Evolutionary conservation across 2,888 invertebrate species (phyloP), one percentile per base, ranked within the genome.

Genomic region (Drosophila prostipennis): DNA sequence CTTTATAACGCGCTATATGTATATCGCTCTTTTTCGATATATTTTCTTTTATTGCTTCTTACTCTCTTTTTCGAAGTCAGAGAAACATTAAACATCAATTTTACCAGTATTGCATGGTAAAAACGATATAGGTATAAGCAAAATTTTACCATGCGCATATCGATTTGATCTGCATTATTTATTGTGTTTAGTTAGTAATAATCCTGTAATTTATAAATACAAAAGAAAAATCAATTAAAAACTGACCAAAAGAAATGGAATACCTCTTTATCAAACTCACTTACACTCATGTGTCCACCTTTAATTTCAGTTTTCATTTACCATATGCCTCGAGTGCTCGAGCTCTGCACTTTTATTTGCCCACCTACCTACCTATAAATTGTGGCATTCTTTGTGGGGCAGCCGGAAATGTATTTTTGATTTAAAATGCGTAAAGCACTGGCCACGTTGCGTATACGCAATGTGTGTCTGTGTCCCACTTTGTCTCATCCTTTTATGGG

Each of bases 321-420:
- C 37, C 68, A 39, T 68, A 46, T 46, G 52, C 60, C 65, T 53
- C 61, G 60, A 80, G 65, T 60, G 84, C 74, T 54, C 72, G 26
- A 26, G 65, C 56, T 57, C 54, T 54, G 53, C 72, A 58, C 43
- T 72, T 54, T 65, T 69, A 49, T 60, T 87, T 58, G 77, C 59
- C 26, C 26, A 26, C 26, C 26, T 52, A 45, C 26, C 26, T 52
- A 45, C 71, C 69, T 70, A 69, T 84, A 82, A 87, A 87, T 85
- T 82, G 77, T 69, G 61, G 79, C 70, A 56, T 60, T 65, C 58
- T 77, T 71, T 78, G 76, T 76, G 79, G 64, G 74, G 56, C 85
- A 72, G 55, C 72, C 85, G 86, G 80, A 83, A 88, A 77, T 81
- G 79, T 74, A 79, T 84, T 87, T 71, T 84, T 86, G 84, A 87